phyloP scores from a whole-genome alignment of 2,113 vertebrate species.

The Centropristis striata region DNA sequence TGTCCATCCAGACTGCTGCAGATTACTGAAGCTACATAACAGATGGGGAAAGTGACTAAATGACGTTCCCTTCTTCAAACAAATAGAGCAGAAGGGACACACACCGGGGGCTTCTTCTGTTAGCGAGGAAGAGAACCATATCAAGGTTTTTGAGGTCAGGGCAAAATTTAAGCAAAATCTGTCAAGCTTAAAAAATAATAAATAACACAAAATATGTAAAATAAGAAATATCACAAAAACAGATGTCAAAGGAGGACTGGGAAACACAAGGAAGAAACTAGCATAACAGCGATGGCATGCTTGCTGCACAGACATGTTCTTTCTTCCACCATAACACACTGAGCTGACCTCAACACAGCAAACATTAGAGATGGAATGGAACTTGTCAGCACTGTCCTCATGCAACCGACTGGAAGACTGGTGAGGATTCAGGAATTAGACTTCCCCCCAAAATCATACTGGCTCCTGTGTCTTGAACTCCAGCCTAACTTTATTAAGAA shows the following conservation, averaged over 20 bases:
- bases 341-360: conserved; percentile 17
- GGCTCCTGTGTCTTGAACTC: conserved; percentile 13
- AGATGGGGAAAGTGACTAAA: neutral
- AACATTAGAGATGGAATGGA: conserved; percentile 32
- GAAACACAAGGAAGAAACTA: neutral
- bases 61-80: neutral
- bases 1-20: neutral
- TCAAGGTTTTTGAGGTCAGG: neutral
- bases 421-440: conserved; percentile 1
- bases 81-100: neutral
- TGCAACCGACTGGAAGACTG: neutral
- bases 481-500: neutral
- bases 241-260: neutral
- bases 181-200: neutral
- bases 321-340: conserved; percentile 7
- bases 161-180: neutral
- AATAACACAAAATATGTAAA: neutral
- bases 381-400: conserved; percentile 2
- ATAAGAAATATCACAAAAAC: neutral
- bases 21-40: neutral
- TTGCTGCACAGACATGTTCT: conserved; percentile 8
- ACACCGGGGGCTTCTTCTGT: neutral
- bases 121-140: neutral
- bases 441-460: neutral
- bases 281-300: neutral